Evolutionary conservation across 2,113 vertebrate species (phyloP).

Genomic region (Anoura caudifer): DNA sequence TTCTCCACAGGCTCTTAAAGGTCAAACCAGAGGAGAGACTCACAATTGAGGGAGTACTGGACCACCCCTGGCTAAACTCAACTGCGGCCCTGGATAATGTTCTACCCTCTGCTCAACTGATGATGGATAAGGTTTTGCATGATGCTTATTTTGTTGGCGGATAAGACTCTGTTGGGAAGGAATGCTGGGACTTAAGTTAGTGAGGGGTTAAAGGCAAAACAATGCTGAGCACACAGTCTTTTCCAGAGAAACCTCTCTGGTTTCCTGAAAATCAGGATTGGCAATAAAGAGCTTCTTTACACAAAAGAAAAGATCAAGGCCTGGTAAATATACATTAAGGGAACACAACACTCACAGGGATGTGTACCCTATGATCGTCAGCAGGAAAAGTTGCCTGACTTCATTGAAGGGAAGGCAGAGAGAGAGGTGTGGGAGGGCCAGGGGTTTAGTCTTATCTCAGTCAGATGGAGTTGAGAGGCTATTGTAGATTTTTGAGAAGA

Average conservation of each 20-base stretch:
- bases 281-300: conserved; percentile 13
- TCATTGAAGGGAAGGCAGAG: neutral
- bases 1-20: conserved; percentile 90
- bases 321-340: neutral
- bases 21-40: conserved; percentile 98
- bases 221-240: neutral
- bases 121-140: conserved; percentile 97
- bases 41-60: conserved; percentile 95
- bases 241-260: neutral
- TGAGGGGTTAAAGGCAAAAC: neutral
- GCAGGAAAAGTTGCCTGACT: neutral
- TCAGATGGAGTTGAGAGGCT: neutral
- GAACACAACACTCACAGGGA: neutral
- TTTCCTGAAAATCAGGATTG: conserved; percentile 2
- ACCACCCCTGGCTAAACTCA: conserved; percentile 98
- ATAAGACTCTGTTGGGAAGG: conserved; percentile 14
- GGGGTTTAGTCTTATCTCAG: neutral
- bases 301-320: neutral
- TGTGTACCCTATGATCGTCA: neutral
- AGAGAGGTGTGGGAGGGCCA: neutral
- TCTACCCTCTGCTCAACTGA: conserved; percentile 97
- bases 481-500: neutral
- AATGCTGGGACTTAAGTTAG: neutral
- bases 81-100: conserved; percentile 98
- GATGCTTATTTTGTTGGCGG: neutral